Evolutionary conservation across 2,797 vertebrate genomes (phyloP).

Genomic region (Squalus acanthias): DNA sequence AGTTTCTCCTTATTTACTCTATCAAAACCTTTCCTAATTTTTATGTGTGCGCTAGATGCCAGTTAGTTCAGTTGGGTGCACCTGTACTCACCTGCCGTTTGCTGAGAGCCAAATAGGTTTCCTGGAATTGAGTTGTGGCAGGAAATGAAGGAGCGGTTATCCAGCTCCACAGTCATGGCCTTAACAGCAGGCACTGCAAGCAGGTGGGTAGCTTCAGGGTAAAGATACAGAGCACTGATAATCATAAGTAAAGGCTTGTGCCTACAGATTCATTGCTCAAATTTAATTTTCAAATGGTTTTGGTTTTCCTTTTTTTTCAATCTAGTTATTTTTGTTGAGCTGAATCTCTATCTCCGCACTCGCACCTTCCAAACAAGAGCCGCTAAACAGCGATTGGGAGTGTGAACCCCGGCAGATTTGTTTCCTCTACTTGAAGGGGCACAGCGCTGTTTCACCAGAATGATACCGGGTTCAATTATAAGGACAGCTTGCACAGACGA

Average conservation of each 20-base stretch:
- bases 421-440: background rate
- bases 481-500: background rate
- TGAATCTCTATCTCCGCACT: too few relatives aligned
- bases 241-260: background rate
- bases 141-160: background rate
- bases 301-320: background rate
- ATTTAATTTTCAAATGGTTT: background rate
- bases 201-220: background rate
- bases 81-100: background rate
- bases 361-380: too few relatives aligned
- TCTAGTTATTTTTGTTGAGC: background rate
- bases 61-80: background rate
- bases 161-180: too few relatives aligned
- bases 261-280: background rate
- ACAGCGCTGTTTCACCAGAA: background rate
- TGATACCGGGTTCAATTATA: background rate
- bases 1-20: background rate
- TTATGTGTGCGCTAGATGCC: background rate
- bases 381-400: too few relatives aligned
- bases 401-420: too few relatives aligned
- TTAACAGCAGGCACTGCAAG: background rate
- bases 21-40: background rate
- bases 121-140: background rate
- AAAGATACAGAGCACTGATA: background rate
- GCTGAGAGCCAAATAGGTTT: background rate